A percentile compares a stretch with the other conserved stretches of the same genome.
These are phyloP conservation scores for Apotomis turbidana DNA, from an alignment of 2,888 invertebrate species.

Conservation along the genomic window DNA sequence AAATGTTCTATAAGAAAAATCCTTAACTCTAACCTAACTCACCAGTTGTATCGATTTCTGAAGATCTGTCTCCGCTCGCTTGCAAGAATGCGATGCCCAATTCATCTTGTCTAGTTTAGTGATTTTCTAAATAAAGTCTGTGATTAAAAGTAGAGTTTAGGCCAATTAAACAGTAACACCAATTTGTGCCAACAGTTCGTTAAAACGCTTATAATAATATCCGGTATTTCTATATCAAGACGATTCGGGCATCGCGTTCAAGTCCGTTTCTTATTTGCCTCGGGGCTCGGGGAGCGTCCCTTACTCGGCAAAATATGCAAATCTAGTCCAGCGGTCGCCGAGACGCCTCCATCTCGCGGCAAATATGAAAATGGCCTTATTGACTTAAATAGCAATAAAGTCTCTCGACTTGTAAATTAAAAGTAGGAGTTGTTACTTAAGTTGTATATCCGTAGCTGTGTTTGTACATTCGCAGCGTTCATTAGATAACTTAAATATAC, in stretches of 20 bases:
- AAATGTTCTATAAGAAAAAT: no score
- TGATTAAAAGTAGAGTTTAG: constrained; percentile 58
- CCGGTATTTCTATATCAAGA: constrained; percentile 45
- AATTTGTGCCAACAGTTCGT: constrained; percentile 70
- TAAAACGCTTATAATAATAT: constrained; percentile 48
- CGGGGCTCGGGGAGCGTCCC: constrained; percentile 8
- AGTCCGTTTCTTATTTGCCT: constrained; percentile 25
- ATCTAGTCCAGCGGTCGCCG: constrained; percentile 28
- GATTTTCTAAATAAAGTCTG: constrained; percentile 54
- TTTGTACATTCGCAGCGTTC: constrained; percentile 14
- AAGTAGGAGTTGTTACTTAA: constrained; percentile 30
- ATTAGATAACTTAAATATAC: constrained; percentile 28
- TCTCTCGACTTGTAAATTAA: constrained; percentile 38
- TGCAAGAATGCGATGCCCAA: constrained; percentile 36
- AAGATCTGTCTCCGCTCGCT: constrained; percentile 4
- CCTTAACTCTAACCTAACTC: not conserved
- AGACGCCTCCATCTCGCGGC: constrained; percentile 17
- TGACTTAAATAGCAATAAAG: constrained; percentile 43
- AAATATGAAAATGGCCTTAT: constrained; percentile 39
- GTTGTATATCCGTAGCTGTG: constrained; percentile 22
- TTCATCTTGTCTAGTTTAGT: constrained; percentile 52
- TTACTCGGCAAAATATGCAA: constrained; percentile 33
- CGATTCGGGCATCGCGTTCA: constrained; percentile 44
- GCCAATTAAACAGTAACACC: constrained; percentile 60
- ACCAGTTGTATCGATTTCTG: constrained; percentile 1